A percentile compares a stretch with the other conserved stretches of the same genome.
These are phyloP conservation scores for Phenganax stokvisi DNA, from an alignment of 92 coral and sea anemone species.

Conservation along the genomic window DNA sequence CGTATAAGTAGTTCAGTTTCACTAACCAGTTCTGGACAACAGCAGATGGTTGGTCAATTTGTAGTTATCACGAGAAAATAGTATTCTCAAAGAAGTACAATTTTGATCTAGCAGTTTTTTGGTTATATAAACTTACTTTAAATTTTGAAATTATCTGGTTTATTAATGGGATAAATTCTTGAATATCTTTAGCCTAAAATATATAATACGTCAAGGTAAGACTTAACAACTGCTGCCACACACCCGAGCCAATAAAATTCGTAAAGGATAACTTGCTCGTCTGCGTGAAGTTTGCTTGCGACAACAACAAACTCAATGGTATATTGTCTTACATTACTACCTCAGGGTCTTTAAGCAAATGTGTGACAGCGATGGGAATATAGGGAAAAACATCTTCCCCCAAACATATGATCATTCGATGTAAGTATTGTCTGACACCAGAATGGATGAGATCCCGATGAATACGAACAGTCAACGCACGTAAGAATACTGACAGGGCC, in stretches of 20 bases:
- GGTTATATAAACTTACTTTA: slow-evolving; percentile 55
- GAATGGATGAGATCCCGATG: slow-evolving; percentile 91
- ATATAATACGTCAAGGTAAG: not conserved
- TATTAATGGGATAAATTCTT: slow-evolving; percentile 93
- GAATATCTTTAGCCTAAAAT: slow-evolving; percentile 83
- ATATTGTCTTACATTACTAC: slow-evolving; percentile 59
- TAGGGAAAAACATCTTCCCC: slow-evolving; percentile 83
- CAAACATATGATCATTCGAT: slow-evolving; percentile 90
- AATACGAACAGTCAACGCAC: slow-evolving; percentile 74
- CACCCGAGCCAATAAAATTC: too few relatives aligned
- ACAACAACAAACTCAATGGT: not conserved
- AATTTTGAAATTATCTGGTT: slow-evolving; percentile 85
- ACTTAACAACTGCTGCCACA: too few relatives aligned
- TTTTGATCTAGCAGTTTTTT: not conserved
- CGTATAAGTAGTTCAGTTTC: not conserved
- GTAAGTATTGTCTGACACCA: slow-evolving; percentile 91
- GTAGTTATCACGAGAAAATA: not conserved
- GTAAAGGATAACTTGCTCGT: too few relatives aligned
- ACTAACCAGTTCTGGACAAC: too few relatives aligned
- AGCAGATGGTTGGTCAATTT: too few relatives aligned
- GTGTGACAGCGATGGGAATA: slow-evolving; percentile 90
- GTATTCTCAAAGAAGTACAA: not conserved
- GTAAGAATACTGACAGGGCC: slow-evolving; percentile 89
- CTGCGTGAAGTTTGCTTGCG: not conserved
- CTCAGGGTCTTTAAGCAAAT: slow-evolving; percentile 66